Base-by-base conservation (phyloP, 2,888 invertebrate genomes). In the Volucella inflata region DNA sequence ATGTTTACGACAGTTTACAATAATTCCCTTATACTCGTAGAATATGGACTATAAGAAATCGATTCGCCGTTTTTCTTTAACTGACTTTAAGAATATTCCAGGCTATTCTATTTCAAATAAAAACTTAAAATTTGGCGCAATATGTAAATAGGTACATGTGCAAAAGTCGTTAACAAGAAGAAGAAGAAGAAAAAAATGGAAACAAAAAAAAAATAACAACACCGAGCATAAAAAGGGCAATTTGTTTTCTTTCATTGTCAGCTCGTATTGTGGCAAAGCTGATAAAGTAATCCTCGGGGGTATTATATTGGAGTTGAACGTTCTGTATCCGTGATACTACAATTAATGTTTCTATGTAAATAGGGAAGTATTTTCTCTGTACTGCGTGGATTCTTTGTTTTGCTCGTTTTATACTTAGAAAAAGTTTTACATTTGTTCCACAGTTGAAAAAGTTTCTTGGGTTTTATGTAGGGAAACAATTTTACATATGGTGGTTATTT, bases 201-300 rank as follows among this genome's bases (percentile, higher is more conserved):
- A 51, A 6, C 1, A 51, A 16, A 40, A 21, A 51, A 65, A 12
- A 9, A 11, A 16, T n/a, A n/a, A 30, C 30, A 30, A 30, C 30
- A 30, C 6, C 4, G 6, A 30, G 30, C 30, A 30, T 30, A 6
- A 30, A 30, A 30, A 30, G 14, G 53, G 48, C 36, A 64, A 64
- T 64, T 64, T 64, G 48, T 64, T 48, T 64, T n/a, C 38, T 12
- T 36, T 9, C 42, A 44, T 44, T n/a, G 17, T 40, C 44, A 44
- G 38, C 12, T 67, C 42, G 30, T 42, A 42, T 53, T 57, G 57
- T 48, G 38, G 48, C 68, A 53, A 68, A 44, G 68, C 68, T 70
- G 70, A 70, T 70, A 70, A 65, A 57, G 70, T 70, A 70, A 70
- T 70, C 70, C 70, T 59, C 70, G 59, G n/a, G 46, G 59, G 70